phyloP scores from a whole-genome alignment of 2,888 invertebrate species.

The Lobophora halterata region DNA sequence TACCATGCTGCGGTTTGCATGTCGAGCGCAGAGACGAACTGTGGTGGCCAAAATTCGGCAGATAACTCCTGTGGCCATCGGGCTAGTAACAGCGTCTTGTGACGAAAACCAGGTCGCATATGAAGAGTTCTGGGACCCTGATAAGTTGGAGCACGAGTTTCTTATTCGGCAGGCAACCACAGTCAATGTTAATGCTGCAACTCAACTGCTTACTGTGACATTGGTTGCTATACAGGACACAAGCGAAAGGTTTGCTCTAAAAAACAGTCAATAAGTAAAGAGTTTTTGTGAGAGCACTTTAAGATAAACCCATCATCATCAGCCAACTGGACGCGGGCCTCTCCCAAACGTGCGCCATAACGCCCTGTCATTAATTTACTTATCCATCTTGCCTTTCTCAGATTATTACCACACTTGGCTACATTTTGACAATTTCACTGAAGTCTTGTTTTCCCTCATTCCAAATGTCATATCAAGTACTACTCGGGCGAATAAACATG shows the following conservation, averaged over 20 bases:
- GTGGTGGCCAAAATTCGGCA: slow-evolving; percentile 43
- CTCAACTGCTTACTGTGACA: slow-evolving; percentile 76
- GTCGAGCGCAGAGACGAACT: slow-evolving; percentile 38
- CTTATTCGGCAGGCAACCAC: slow-evolving; percentile 78
- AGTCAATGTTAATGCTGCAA: slow-evolving; percentile 76
- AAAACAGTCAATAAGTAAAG: neutral
- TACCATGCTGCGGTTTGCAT: slow-evolving; percentile 43
- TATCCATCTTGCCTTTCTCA: no score
- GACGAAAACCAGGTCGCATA: slow-evolving; percentile 45
- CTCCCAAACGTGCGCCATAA: no score
- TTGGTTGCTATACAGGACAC: slow-evolving; percentile 78
- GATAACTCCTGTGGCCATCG: slow-evolving; percentile 51
- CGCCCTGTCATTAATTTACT: no score
- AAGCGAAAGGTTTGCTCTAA: slow-evolving; percentile 62
- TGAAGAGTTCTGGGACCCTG: slow-evolving; percentile 46
- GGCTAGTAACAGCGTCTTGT: slow-evolving; percentile 55
- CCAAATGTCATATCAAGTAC: no score
- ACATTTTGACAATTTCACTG: no score
- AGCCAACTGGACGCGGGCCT: no score
- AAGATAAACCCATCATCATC: no score
- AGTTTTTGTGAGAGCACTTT: no score
- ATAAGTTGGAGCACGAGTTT: slow-evolving; percentile 72
- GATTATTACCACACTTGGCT: no score
- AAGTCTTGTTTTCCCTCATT: no score
- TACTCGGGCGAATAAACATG: no score